Percentiles rank a stretch among this genome's conserved stretches.
These are phyloP conservation scores for Himantopus leucocephalus DNA, from an alignment of 2,113 vertebrate species.

Conservation along the genomic window DNA sequence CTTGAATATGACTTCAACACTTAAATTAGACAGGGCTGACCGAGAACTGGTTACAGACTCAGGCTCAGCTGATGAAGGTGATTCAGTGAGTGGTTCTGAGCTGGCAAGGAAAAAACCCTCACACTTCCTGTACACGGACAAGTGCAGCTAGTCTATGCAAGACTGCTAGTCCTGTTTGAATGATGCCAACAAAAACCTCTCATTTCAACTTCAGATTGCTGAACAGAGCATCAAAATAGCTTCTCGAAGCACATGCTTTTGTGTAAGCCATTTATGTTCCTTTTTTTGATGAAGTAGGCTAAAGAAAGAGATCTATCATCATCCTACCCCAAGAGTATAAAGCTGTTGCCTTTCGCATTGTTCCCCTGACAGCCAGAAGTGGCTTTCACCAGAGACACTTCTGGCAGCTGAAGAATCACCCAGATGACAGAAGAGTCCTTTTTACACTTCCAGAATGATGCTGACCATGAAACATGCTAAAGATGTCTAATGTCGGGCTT, in stretches of 20 bases:
- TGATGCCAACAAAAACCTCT: not conserved
- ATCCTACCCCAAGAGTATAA: not conserved
- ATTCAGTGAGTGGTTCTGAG: constrained; percentile 54
- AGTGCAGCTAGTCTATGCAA: not conserved
- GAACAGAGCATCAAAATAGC: constrained; percentile 32
- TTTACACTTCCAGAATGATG: not conserved
- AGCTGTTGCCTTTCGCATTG: fast-evolving
- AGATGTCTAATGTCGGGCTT: not conserved
- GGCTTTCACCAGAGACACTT: not conserved
- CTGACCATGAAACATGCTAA: not conserved
- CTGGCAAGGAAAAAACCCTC: constrained; percentile 43
- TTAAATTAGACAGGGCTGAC: constrained; percentile 23
- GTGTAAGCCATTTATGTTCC: not conserved
- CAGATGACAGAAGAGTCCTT: not conserved
- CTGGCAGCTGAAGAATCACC: not conserved
- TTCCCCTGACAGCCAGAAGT: not conserved
- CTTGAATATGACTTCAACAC: not conserved
- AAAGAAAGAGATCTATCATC: not conserved
- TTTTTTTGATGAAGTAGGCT: not conserved
- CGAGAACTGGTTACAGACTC: constrained; percentile 9
- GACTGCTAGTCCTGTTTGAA: not conserved
- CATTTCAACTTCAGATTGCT: not conserved
- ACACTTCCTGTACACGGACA: constrained; percentile 30
- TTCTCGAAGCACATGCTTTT: not conserved
- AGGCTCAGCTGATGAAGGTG: constrained; percentile 62